phyloP scores from a whole-genome alignment of 2,113 vertebrate species.

The Datnioides undecimradiatus region DNA sequence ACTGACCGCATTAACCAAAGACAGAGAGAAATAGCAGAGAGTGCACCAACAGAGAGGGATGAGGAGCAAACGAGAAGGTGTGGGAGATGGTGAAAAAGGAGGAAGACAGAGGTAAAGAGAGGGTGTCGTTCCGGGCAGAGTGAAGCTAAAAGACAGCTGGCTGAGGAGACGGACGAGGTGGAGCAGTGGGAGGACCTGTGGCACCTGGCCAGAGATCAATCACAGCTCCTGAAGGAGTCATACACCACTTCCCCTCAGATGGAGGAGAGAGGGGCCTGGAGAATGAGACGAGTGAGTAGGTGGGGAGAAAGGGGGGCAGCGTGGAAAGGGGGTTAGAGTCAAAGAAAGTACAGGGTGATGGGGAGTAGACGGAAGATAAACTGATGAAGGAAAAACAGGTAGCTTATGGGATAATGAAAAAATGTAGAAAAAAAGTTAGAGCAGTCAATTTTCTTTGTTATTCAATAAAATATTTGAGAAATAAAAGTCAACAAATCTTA shows the following conservation, averaged over 20 bases:
- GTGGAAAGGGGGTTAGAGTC: not conserved
- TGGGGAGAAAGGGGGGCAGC: slow-evolving; percentile 8
- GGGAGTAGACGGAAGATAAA: slow-evolving; percentile 14
- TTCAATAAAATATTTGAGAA: not conserved
- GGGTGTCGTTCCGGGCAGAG: not conserved
- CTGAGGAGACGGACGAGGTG: slow-evolving; percentile 15
- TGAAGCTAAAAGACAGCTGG: slow-evolving; percentile 50
- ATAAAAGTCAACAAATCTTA: slow-evolving; percentile 24
- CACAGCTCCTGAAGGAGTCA: slow-evolving; percentile 55
- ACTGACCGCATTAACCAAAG: slow-evolving; percentile 1
- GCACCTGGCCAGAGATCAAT: slow-evolving; percentile 65
- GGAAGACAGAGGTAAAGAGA: not conserved
- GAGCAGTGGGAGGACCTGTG: slow-evolving; percentile 42
- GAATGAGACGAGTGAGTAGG: slow-evolving; percentile 43
- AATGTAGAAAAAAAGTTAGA: not conserved
- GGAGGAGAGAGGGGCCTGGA: slow-evolving; percentile 28
- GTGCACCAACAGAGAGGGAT: not conserved
- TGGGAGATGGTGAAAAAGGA: not conserved
- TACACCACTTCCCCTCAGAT: slow-evolving; percentile 41
- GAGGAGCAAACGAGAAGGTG: not conserved
- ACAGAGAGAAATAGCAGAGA: not conserved
- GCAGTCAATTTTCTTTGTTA: not conserved
- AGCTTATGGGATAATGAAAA: slow-evolving; percentile 14
- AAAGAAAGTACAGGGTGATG: slow-evolving; percentile 27
- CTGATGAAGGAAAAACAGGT: slow-evolving; percentile 18